Base-by-base conservation (phyloP, 2,113 vertebrate genomes). In the Atlantisia rogersi region DNA sequence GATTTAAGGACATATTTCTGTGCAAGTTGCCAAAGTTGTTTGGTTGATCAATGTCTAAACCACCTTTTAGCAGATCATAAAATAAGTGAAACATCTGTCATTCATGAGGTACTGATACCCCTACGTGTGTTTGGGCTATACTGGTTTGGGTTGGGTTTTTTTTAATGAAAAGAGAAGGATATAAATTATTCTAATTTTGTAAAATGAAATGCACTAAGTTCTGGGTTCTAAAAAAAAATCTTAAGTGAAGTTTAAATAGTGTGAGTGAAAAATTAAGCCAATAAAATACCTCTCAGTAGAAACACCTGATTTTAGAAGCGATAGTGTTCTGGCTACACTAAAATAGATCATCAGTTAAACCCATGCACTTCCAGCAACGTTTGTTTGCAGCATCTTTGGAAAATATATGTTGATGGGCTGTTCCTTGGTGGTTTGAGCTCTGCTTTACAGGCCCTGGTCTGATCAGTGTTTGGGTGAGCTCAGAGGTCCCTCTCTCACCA, bases 1-100 rank as follows among this genome's bases (percentile, higher is more conserved):
- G 95, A 96, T 91, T 92, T 93, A 53, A 94, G 95, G 84, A 96
- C 96, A 58, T 96, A 63, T 89, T 94, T 95, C 93, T 85, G 94
- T 97, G 88, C 62, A 46, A 79, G 58, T 92, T 96, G 83, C 91
- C 91, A 97, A 95, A 77, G 90, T 69, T 82, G 67, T 86, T 96
- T 73, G 70, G 82, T 95, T 67, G 92, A 32, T 94, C 87, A 5
- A 10, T 91, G 21, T 65, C 92, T 95, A 92, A 83, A 55, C 58
- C 46, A 52, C 76, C 13, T 1, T 88, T 70, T 50, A 77, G 80
- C 78, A 82, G 86, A 46, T 68, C 1, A 8, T 89, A 60, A 90
- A 81, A 83, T 15, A 74, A 73, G 92, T 53, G 80, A 39, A 90
- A 65, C 17, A 3, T 58, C 48, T 42, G 22, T 65, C 56, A 13